These are phyloP conservation scores for Megaptera novaeangliae DNA, from an alignment of 2,113 vertebrate genomes.

Conservation along the genomic window DNA sequence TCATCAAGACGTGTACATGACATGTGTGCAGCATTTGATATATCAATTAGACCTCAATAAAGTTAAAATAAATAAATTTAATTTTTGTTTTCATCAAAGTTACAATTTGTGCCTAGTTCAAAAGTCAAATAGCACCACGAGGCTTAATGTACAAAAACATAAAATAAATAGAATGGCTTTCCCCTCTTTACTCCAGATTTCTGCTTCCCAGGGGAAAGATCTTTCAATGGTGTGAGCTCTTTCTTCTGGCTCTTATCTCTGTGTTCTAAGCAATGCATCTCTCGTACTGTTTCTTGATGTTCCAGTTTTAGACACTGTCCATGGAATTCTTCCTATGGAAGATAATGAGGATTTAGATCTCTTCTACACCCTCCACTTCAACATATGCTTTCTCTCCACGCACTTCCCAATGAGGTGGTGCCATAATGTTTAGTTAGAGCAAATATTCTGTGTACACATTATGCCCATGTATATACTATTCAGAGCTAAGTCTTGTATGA, in stretches of 20 bases:
- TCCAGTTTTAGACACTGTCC: neutral
- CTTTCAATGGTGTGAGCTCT: neutral
- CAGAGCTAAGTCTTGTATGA: neutral
- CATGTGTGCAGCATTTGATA: neutral
- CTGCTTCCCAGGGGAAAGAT: neutral
- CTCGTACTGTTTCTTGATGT: neutral
- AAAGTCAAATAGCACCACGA: neutral
- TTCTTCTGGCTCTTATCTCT: neutral
- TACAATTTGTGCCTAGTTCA: neutral
- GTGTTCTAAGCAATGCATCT: neutral
- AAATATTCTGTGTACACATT: neutral
- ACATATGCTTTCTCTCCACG: neutral
- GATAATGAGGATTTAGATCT: neutral
- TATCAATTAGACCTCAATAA: neutral
- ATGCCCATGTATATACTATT: neutral
- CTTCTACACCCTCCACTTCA: neutral
- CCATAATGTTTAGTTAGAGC: neutral
- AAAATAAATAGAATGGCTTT: neutral
- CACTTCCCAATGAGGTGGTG: neutral
- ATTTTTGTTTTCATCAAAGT: neutral
- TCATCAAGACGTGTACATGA: accelerated
- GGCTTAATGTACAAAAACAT: neutral
- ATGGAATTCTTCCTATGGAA: neutral
- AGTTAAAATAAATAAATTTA: neutral
- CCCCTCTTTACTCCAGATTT: neutral